Conservation (phyloP, 2,797 vertebrate species). For the Halcyon chelicuti region DNA sequence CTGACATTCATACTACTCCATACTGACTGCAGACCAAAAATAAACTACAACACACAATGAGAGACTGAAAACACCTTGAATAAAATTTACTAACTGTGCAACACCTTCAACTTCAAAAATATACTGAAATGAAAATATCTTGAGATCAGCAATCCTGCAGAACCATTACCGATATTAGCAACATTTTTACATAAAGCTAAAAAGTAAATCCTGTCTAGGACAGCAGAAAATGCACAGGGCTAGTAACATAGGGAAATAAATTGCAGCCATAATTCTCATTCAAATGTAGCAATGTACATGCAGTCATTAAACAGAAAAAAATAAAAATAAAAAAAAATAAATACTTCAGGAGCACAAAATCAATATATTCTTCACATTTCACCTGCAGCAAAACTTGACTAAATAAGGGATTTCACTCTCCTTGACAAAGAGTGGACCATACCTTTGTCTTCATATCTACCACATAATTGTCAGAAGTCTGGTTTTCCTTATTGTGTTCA, state of each 20-base stretch:
- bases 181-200: not conserved
- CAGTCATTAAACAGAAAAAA: not conserved
- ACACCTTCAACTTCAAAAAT: not conserved
- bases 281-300: not conserved
- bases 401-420: not conserved
- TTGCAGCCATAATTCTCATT: not conserved
- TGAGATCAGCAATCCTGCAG: not conserved
- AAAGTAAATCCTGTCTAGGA: not conserved
- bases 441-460: conserved; percentile 68
- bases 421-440: not conserved
- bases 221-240: not conserved
- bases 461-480: conserved; percentile 44
- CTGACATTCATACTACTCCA: not conserved
- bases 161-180: not conserved
- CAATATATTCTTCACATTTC: not conserved
- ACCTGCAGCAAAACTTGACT: not conserved
- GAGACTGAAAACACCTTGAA: not conserved
- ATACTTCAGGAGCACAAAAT: not conserved
- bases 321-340: not conserved
- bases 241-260: not conserved
- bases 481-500: conserved; percentile 61
- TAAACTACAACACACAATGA: not conserved
- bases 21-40: not conserved
- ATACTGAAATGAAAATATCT: not conserved
- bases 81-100: not conserved